A percentile compares a stretch with the other conserved stretches of the same genome.
These are phyloP conservation scores for Hafferia zeledoni DNA, from an alignment of 2,797 vertebrate genomes.

Conservation along the genomic window DNA sequence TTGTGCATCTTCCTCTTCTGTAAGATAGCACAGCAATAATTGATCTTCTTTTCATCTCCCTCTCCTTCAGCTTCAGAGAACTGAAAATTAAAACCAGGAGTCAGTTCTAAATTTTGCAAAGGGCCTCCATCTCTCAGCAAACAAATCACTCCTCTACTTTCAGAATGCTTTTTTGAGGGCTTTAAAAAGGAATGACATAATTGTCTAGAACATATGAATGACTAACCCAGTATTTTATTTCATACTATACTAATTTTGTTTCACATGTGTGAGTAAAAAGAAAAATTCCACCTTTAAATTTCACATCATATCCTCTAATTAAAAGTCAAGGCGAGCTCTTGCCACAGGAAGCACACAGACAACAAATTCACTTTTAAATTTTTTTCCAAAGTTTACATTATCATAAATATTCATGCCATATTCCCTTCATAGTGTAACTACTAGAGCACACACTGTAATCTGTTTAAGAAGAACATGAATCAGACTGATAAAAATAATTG, in stretches of 20 bases:
- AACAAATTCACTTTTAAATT: constrained; percentile 57
- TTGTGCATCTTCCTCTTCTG: neutral
- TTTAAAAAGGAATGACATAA: neutral
- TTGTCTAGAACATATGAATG: neutral
- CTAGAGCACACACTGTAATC: constrained; percentile 78
- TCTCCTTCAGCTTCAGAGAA: neutral
- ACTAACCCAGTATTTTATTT: neutral
- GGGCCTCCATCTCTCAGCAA: neutral
- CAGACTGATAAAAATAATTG: constrained; percentile 82
- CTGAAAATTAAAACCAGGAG: neutral
- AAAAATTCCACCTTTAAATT: neutral
- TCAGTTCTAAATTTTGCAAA: neutral
- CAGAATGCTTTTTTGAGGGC: neutral
- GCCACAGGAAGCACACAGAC: constrained; percentile 62
- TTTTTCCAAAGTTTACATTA: constrained; percentile 54
- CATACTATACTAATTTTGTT: neutral
- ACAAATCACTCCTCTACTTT: neutral
- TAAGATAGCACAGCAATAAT: accelerated
- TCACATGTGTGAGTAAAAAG: neutral
- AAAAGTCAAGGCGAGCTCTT: constrained; percentile 19
- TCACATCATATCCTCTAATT: neutral
- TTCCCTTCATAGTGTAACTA: constrained; percentile 74
- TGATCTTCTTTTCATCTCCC: accelerated
- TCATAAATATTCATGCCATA: constrained; percentile 78
- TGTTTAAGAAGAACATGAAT: constrained; percentile 82